Percentiles rank a stretch among this genome's conserved stretches.
Evolutionary conservation across 2,797 vertebrate genomes (phyloP).

Genomic region (Phyllotis vaccarum): DNA sequence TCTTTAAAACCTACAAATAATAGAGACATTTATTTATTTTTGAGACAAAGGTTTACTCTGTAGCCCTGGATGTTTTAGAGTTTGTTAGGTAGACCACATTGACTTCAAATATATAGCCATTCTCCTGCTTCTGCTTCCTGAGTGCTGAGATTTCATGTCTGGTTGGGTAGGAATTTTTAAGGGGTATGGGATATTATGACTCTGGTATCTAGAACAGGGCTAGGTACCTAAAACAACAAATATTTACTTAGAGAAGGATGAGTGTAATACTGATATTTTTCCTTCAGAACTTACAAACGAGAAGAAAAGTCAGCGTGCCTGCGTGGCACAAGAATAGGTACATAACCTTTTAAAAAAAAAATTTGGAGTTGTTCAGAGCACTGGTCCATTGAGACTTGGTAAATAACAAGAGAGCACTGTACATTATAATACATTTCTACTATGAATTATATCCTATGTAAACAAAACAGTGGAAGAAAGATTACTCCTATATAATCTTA

Average conservation of each 20-base stretch:
- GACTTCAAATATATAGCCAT: neutral
- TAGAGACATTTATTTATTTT: neutral
- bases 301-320: neutral
- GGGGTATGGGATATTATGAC: neutral
- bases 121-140: neutral
- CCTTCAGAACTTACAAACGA: neutral
- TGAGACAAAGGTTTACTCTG: neutral
- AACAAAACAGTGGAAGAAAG: neutral
- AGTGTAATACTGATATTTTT: slow-evolving; percentile 7
- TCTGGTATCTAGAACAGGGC: neutral
- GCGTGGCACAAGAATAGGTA: neutral
- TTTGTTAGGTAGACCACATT: neutral
- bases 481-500: neutral
- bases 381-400: neutral
- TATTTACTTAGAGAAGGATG: neutral
- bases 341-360: neutral
- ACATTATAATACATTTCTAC: neutral
- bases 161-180: neutral
- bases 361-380: neutral
- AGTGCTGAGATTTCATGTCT: neutral
- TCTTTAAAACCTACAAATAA: neutral
- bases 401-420: neutral
- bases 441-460: neutral
- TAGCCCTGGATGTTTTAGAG: neutral
- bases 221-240: neutral